Evolutionary conservation across 2,888 invertebrate species (phyloP).

Genomic region (Pyrgus malvae): DNA sequence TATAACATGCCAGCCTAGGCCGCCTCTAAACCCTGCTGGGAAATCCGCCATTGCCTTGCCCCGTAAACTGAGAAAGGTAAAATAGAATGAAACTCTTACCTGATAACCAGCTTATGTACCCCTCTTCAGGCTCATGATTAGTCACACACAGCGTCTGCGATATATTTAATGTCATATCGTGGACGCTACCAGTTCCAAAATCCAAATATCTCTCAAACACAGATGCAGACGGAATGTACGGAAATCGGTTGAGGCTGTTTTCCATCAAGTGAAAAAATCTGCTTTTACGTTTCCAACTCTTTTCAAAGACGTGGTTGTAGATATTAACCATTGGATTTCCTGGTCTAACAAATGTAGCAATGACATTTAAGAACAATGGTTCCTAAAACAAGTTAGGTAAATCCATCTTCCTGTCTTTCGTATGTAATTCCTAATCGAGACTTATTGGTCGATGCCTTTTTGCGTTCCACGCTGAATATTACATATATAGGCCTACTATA

Average conservation of each 20-base stretch:
- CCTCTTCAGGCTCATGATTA: conserved; percentile 66
- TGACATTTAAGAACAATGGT: conserved; percentile 59
- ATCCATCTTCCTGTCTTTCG: too few species aligned
- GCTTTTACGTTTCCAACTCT: conserved; percentile 53
- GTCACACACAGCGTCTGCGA: conserved; percentile 71
- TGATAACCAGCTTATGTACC: conserved; percentile 69
- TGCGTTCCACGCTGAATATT: too few species aligned
- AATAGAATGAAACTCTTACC: too few species aligned
- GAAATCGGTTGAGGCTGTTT: conserved; percentile 63
- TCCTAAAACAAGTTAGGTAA: conserved; percentile 48
- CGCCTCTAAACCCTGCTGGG: too few species aligned
- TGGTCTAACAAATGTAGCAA: conserved; percentile 58
- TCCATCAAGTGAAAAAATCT: conserved; percentile 66
- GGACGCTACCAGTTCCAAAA: conserved; percentile 63
- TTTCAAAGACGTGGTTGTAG: conserved; percentile 59
- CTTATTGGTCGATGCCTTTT: too few species aligned
- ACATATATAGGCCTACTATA: too few species aligned
- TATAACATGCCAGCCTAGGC: too few species aligned
- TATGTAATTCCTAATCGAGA: too few species aligned
- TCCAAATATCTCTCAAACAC: conserved; percentile 68
- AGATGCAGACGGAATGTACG: conserved; percentile 64
- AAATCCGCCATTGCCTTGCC: too few species aligned
- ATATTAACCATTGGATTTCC: conserved; percentile 56
- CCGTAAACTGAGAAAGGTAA: too few species aligned
- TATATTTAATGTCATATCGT: conserved; percentile 62